Base-by-base conservation (phyloP, 2,797 vertebrate species). In the Micrastur ruficollis region DNA sequence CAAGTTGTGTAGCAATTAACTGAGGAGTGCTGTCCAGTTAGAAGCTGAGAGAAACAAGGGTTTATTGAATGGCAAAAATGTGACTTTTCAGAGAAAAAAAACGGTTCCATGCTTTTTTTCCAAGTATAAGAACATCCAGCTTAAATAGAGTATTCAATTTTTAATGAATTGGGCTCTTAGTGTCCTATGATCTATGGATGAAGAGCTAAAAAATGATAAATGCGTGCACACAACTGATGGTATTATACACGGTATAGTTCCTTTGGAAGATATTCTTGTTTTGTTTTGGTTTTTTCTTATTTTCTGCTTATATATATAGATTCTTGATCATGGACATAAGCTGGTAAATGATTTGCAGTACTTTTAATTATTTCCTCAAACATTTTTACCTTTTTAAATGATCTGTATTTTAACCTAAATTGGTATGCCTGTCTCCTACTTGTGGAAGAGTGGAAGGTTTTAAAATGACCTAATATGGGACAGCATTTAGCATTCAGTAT, bases 111-210 rank as follows among this genome's bases (percentile, higher is more conserved):
- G 94, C 86, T 93, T 96, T 92, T 95, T 81, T 31, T 91, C 66
- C 70, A 75, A 92, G 71, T 94, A 87, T 61, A 92, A 88, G 92
- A 94, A 83, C 75, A 96, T 93, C 89, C 91, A 91, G 86, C 89
- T 97, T 95, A 96, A 97, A 97, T 93, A 97, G 94, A 89, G 84
- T 95, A 94, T 96, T 97, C 90, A 97, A 94, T 97, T 97, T 97
- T 97, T 97, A 95, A 97, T 97, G 94, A 97, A 96, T 96, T 97
- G 91, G 92, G 82, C 82, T 97, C 93, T 94, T 90, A 89, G 74
- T 95, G 83, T 91, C 67, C 90, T 95, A 25, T 96, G 82, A 94
- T 97, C 93, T 96, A 95, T 97, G 93, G 85, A 93, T 94, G 85
- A 90, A 89, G 85, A 94, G 47, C 71, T 92, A 71, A 96, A 96